phyloP scores from a whole-genome alignment of 2,888 invertebrate genomes.

The Flexamia atlantica region DNA sequence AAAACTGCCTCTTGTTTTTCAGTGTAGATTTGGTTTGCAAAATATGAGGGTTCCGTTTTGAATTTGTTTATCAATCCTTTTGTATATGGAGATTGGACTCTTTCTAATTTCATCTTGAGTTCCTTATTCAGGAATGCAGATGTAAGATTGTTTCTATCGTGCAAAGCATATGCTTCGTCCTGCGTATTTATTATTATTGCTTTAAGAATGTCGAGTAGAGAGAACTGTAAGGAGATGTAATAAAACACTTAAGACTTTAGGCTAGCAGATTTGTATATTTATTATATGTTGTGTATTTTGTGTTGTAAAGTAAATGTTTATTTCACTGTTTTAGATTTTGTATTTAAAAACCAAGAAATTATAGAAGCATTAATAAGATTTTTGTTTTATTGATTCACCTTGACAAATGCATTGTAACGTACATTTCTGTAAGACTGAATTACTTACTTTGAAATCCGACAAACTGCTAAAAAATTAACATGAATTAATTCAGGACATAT shows the following conservation, averaged over 20 bases:
- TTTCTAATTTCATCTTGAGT: background rate
- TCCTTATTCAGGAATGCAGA: background rate
- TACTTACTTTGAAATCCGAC: too few relatives aligned
- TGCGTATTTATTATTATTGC: background rate
- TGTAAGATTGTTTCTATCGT: background rate
- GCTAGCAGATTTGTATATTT: constrained; percentile 38
- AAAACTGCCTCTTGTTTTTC: constrained; percentile 2
- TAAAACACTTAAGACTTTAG: constrained; percentile 7
- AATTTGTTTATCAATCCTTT: background rate
- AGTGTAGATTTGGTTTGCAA: background rate
- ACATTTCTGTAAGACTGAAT: too few relatives aligned
- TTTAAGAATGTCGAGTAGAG: background rate
- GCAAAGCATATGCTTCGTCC: background rate
- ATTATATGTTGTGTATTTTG: constrained; percentile 56
- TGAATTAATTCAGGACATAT: too few relatives aligned
- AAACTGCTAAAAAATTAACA: too few relatives aligned
- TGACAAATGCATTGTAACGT: too few relatives aligned
- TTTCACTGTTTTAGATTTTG: constrained; percentile 53
- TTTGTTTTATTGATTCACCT: constrained; percentile 17
- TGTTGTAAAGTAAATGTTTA: constrained; percentile 49
- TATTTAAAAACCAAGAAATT: constrained; percentile 39
- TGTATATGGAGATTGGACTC: background rate
- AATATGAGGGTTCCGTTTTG: background rate
- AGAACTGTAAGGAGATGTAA: constrained; percentile 29
- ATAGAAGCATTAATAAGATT: constrained; percentile 35